These are phyloP conservation scores for Porites evermanni DNA, from an alignment of 92 coral and sea anemone genomes.

Conservation along the genomic window DNA sequence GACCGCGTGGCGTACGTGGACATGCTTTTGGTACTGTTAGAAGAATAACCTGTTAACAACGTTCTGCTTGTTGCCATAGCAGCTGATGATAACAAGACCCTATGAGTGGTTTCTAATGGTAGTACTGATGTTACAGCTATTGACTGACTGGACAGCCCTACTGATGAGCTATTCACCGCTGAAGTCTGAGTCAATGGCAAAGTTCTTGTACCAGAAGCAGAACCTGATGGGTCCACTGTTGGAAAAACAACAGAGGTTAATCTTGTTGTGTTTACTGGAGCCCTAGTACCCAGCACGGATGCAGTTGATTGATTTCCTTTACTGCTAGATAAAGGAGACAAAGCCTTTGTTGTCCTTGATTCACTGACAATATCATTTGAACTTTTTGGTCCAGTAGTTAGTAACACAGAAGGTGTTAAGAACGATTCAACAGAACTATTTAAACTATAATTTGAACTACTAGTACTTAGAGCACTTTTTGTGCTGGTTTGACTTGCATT, in stretches of 20 bases:
- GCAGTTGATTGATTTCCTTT: neutral
- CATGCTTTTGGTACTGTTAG: neutral
- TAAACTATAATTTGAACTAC: neutral
- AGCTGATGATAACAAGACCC: neutral
- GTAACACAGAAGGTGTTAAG: neutral
- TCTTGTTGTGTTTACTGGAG: neutral
- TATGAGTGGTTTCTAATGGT: neutral
- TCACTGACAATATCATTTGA: constrained; percentile 1
- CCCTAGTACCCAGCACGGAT: neutral
- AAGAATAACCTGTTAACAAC: neutral
- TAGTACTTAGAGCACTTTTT: neutral
- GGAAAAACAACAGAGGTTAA: constrained; percentile 4
- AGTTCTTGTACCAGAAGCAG: constrained; percentile 3
- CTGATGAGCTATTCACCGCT: neutral
- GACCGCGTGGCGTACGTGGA: neutral
- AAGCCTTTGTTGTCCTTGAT: neutral
- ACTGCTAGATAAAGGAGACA: neutral
- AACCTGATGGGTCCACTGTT: neutral
- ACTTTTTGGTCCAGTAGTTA: neutral
- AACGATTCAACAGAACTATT: neutral
- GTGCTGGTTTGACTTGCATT: constrained; percentile 8
- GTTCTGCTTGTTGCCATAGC: neutral
- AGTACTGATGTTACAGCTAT: neutral
- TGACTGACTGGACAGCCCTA: constrained; percentile 15
- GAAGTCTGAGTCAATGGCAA: neutral